Evolutionary conservation across 2,113 vertebrate genomes (phyloP).

Genomic region (Salvator merianae): DNA sequence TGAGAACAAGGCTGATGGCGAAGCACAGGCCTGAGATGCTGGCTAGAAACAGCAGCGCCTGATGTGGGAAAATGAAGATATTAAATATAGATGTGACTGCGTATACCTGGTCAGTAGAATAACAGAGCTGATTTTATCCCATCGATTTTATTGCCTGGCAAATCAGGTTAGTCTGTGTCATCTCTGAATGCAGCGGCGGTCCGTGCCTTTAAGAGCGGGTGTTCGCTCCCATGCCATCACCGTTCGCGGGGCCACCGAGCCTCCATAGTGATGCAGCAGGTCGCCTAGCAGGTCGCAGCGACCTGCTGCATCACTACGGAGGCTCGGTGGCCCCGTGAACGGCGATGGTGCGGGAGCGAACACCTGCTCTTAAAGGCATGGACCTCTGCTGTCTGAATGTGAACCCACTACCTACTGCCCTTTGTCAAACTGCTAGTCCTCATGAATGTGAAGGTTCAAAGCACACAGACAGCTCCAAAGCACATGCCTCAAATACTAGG

Average conservation of each 20-base stretch:
- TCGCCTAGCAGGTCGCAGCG: no score
- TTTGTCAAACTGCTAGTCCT: background rate
- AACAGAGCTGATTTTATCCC: background rate
- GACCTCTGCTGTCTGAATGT: background rate
- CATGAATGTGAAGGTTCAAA: background rate
- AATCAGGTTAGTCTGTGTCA: background rate
- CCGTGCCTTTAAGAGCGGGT: no score
- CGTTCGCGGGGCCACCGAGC: no score
- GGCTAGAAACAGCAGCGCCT: constrained; percentile 88
- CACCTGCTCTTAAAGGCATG: no score
- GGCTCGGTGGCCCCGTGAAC: no score
- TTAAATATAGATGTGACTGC: background rate
- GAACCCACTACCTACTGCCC: background rate
- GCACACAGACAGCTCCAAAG: background rate
- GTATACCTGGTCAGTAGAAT: background rate
- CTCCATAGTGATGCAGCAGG: no score
- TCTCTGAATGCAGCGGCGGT: no score
- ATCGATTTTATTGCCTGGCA: background rate
- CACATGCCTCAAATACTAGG: background rate
- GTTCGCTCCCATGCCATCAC: no score
- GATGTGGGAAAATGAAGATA: constrained; percentile 13
- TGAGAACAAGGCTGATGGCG: constrained; percentile 84
- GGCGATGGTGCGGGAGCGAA: no score
- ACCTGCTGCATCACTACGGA: no score
- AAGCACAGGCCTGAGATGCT: constrained; percentile 87